A percentile compares a stretch with the other conserved stretches of the same genome.
phyloP scores from a whole-genome alignment of 2,113 vertebrate species.

The Carlito syrichta region DNA sequence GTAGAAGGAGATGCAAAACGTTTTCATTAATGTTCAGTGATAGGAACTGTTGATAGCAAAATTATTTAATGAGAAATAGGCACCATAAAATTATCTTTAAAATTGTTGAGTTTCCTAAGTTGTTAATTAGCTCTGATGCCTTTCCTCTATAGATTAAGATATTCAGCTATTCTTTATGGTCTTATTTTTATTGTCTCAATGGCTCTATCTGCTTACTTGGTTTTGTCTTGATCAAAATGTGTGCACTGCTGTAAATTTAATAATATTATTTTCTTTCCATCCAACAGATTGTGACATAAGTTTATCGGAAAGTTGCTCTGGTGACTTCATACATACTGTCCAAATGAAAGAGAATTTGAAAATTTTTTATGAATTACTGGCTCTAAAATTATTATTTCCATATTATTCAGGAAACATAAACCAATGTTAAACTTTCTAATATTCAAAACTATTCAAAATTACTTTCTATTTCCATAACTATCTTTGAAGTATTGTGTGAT shows the following conservation, averaged over 20 bases:
- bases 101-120: conserved; percentile 77
- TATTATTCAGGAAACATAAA: neutral
- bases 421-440: neutral
- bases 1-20: conserved; percentile 45
- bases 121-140: conserved; percentile 76
- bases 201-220: neutral
- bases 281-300: neutral
- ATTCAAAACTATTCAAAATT: neutral
- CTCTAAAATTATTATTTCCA: neutral
- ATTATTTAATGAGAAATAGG: conserved; percentile 76
- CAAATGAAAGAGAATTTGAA: neutral
- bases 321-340: neutral
- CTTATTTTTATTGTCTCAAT: conserved; percentile 44
- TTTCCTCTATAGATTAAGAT: conserved; percentile 68
- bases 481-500: neutral
- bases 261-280: neutral
- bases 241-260: neutral
- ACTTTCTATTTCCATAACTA: neutral
- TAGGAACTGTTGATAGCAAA: conserved; percentile 77
- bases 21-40: conserved; percentile 81
- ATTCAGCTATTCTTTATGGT: conserved; percentile 26
- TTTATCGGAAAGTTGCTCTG: conserved; percentile 14
- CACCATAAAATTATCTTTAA: conserved; percentile 80
- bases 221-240: conserved; percentile 46
- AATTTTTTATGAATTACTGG: neutral